A percentile compares a stretch with the other conserved stretches of the same genome.
phyloP scores from a whole-genome alignment of 35 echinoderm and acorn worm species.

The Heliocidaris erythrogramma region DNA sequence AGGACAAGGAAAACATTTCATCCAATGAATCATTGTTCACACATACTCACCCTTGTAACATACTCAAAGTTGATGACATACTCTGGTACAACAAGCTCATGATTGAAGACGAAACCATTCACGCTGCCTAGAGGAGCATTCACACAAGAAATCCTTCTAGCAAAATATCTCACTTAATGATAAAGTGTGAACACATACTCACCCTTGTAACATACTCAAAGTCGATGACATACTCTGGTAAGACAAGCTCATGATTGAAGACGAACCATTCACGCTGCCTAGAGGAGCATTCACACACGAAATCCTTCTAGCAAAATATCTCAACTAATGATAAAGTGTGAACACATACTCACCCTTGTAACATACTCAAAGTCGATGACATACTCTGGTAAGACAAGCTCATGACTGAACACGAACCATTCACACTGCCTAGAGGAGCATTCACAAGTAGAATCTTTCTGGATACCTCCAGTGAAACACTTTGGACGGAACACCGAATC shows the following conservation, averaged over 20 bases:
- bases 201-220: conserved; percentile 99
- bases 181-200: not conserved
- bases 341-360: conserved; percentile 76
- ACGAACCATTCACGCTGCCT: conserved; percentile 98
- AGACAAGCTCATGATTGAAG: conserved; percentile 96
- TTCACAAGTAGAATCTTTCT: conserved; percentile 71
- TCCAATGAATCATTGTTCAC: not conserved
- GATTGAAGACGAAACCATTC: conserved; percentile 98
- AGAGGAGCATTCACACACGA: conserved; percentile 86
- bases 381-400: conserved; percentile 97
- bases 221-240: conserved; percentile 98
- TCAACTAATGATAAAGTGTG: not conserved
- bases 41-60: conserved; percentile 81
- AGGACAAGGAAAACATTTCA: too few relatives aligned
- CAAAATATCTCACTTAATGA: not conserved
- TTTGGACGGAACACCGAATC: conserved; percentile 96
- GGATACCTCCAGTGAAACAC: conserved; percentile 29
- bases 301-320: conserved; percentile 11
- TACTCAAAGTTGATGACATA: conserved; percentile 99
- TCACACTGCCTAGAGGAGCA: conserved; percentile 94
- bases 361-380: conserved; percentile 99
- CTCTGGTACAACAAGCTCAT: conserved; percentile 95
- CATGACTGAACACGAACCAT: conserved; percentile 98
- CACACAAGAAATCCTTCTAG: conserved; percentile 63
- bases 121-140: conserved; percentile 94